These are phyloP conservation scores for Corticium candelabrum DNA, from an alignment of 37 sponge, comb jelly and placozoan species.

Conservation along the genomic window DNA sequence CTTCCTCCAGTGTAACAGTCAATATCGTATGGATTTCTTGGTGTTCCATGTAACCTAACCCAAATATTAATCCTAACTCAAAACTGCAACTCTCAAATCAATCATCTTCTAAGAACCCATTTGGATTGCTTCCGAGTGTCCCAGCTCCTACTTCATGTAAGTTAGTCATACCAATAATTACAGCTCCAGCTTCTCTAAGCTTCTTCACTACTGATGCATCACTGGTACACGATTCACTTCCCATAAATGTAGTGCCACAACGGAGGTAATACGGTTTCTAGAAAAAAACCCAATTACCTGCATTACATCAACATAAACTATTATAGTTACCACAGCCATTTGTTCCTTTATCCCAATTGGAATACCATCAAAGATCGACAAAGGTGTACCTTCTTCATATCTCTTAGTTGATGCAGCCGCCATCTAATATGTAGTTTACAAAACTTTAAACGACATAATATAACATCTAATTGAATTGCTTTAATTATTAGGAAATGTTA, in stretches of 20 bases:
- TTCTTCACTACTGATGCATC: conserved; percentile 40
- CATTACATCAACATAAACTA: background rate
- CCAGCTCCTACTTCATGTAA: conserved; percentile 89
- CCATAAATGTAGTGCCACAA: conserved; percentile 29
- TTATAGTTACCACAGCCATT: conserved; percentile 23
- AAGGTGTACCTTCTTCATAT: conserved; percentile 53
- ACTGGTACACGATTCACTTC: conserved; percentile 10
- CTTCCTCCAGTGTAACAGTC: conserved; percentile 75
- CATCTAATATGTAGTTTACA: conserved; percentile 24
- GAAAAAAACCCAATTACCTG: background rate
- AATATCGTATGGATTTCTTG: conserved; percentile 83
- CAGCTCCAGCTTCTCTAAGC: conserved; percentile 63
- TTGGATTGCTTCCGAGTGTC: conserved; percentile 74
- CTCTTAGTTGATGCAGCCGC: conserved; percentile 67
- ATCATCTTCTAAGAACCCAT: no score
- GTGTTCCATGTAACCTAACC: conserved; percentile 34
- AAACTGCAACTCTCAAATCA: no score
- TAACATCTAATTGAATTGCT: background rate
- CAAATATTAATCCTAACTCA: no score
- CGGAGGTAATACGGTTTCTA: conserved; percentile 33
- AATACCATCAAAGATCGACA: conserved; percentile 76
- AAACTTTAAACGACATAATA: background rate
- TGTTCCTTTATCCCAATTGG: conserved; percentile 81
- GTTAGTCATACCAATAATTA: conserved; percentile 80
- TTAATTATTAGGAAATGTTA: no score